phyloP scores from a whole-genome alignment of 2,797 vertebrate species.

The Cyclopterus lumpus region DNA sequence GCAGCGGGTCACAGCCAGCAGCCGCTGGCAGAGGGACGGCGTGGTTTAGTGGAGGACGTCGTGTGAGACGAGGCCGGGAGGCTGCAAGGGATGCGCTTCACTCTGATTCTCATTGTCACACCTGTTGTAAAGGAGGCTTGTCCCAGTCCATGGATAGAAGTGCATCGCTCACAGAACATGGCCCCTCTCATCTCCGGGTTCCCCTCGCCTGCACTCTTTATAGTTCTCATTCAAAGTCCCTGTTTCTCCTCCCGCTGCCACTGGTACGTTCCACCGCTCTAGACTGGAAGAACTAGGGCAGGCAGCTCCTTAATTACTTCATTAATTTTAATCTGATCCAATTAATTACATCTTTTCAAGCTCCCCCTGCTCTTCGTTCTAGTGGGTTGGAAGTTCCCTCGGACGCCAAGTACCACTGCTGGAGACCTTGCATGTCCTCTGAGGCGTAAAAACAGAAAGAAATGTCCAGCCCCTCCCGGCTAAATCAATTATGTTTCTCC shows the following conservation, averaged over 20 bases:
- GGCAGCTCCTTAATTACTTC: conserved; percentile 86
- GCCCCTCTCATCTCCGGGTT: conserved; percentile 15
- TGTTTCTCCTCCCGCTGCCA: conserved; percentile 47
- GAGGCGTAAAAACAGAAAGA: conserved; percentile 44
- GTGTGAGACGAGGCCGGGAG: no score
- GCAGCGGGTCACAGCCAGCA: no score
- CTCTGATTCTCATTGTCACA: no score
- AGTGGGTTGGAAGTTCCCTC: conserved; percentile 64
- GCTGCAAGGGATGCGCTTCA: no score
- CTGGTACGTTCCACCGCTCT: conserved; percentile 28
- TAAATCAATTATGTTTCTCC: conserved; percentile 81
- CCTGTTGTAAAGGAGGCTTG: no score
- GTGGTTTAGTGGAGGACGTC: no score
- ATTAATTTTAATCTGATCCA: conserved; percentile 88
- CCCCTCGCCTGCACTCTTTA: conserved; percentile 29
- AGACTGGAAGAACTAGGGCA: conserved; percentile 70
- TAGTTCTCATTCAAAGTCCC: conserved; percentile 16
- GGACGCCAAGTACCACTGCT: conserved; percentile 56
- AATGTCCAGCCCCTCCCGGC: conserved; percentile 29
- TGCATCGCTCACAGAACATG: no score
- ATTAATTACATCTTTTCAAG: conserved; percentile 83
- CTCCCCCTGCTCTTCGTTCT: conserved; percentile 55
- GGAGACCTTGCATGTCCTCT: conserved; percentile 81
- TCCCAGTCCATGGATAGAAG: no score
- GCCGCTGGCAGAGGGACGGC: no score